Percentiles rank a stretch among this genome's conserved stretches.
phyloP scores from a whole-genome alignment of 2,113 vertebrate genomes.

The Thunnus thynnus region DNA sequence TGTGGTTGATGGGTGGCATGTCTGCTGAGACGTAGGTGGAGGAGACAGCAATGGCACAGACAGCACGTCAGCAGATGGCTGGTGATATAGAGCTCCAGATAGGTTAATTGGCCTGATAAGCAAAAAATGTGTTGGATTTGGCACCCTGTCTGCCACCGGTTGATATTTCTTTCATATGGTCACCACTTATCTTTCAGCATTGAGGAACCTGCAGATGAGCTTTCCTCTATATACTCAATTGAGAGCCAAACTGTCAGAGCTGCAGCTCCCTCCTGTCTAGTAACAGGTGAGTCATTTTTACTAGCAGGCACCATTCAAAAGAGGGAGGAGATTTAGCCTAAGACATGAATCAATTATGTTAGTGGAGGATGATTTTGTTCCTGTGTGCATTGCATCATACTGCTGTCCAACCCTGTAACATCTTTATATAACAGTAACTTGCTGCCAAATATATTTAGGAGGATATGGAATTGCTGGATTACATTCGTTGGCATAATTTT shows the following conservation, averaged over 20 bases:
- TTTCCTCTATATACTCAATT: neutral
- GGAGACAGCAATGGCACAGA: conserved; percentile 71
- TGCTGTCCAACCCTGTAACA: too few relatives aligned
- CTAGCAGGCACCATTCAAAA: neutral
- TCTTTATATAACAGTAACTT: neutral
- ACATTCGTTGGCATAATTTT: too few relatives aligned
- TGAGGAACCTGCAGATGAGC: conserved; percentile 7
- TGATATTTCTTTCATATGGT: conserved; percentile 49
- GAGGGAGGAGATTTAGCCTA: neutral
- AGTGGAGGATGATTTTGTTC: too few relatives aligned
- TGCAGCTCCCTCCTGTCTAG: neutral
- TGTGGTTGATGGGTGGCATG: conserved; percentile 81
- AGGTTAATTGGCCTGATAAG: conserved; percentile 85
- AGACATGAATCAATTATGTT: neutral
- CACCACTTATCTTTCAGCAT: conserved; percentile 46
- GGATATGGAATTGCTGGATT: too few relatives aligned
- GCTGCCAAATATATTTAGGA: too few relatives aligned
- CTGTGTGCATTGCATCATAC: too few relatives aligned
- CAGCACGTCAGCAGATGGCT: conserved; percentile 81
- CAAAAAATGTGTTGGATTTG: conserved; percentile 79
- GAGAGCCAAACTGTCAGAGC: conserved; percentile 16
- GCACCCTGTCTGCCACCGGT: conserved; percentile 61
- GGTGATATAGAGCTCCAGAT: conserved; percentile 79
- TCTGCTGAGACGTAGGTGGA: conserved; percentile 75
- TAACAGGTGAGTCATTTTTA: conserved; percentile 1